Evolutionary conservation across 1,140 invertebrate species (phyloP), one percentile per base, ranked within the genome.

Genomic region (Heliconius hermathena): DNA sequence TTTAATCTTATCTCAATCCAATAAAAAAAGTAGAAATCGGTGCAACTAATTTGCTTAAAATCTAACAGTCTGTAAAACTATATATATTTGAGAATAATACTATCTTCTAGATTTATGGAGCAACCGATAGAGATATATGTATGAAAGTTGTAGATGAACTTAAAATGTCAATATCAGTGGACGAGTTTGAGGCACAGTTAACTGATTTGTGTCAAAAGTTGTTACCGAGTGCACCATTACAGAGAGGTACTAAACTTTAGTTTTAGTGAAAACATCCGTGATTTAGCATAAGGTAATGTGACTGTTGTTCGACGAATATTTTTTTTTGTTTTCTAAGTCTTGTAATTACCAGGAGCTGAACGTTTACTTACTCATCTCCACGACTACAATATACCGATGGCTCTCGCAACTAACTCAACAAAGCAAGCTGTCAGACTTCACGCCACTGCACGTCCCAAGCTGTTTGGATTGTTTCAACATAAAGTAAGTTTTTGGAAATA

Each of bases 361-460:
- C 95, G 95, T 78, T 91, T 98, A 5, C 94, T 98, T 0, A 88
- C 90, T 20, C 97, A 98, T 89, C 94, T 98, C 1, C 89, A 96
- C 82, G 91, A 95, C 33, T 93, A 96, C 73, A 95, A 95, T 1
- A 91, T 97, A 26, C 97, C 96, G 3, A 95, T 97, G 52, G 96
- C 96, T 0, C 93, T 98, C 36, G 97, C 97, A 2, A 97, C 97
- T 1, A 97, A 97, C 66, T 97, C 97, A n/a, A 95, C 96, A 49
- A 89, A 94, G 73, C 88, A 95, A 36, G 95, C 93, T 75, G 97
- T 96, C 76, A 91, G 96, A 2, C 84, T 96, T 3, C 98, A 98
- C 91, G 96, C 96, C 0, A 88, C 90, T 1, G 95, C 95, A 11
- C 95, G 97, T 83, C 97, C 95, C 74, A 95, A 96, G 18, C 90